Conservation (phyloP, 1,140 invertebrate species). For the Drosophila gunungcola region DNA sequence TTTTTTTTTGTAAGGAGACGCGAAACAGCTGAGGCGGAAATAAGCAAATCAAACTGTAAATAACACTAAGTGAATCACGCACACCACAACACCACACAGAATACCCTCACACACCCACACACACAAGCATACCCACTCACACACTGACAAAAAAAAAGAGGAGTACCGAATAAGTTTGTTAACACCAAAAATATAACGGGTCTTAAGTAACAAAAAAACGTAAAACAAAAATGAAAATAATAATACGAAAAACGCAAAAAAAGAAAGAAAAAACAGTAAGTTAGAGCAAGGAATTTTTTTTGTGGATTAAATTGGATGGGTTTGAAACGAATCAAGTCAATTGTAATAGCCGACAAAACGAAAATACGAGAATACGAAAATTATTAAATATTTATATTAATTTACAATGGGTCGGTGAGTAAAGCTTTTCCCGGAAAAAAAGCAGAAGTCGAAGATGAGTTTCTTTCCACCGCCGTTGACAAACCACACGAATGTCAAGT, state of each 20-base stretch:
- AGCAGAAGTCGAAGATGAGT: conserved; percentile 22
- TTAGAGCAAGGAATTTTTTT: conserved; percentile 54
- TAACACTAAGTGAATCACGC: conserved; percentile 63
- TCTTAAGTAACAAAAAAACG: conserved; percentile 60
- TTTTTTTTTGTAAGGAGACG: conserved; percentile 37
- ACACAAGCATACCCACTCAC: background rate
- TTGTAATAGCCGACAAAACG: conserved; percentile 54
- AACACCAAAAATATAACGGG: conserved; percentile 70
- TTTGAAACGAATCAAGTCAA: conserved; percentile 59
- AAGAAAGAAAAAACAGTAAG: conserved; percentile 36
- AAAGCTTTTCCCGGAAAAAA: conserved; percentile 4
- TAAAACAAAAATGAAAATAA: background rate
- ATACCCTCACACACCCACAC: conserved; percentile 20
- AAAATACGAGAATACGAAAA: conserved; percentile 11
- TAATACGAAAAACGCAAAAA: conserved; percentile 1
- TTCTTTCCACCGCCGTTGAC: conserved; percentile 47
- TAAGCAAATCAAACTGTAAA: conserved; percentile 62
- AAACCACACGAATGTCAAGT: conserved; percentile 73
- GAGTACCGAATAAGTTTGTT: conserved; percentile 68
- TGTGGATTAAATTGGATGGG: conserved; percentile 33
- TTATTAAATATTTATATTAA: conserved; percentile 41
- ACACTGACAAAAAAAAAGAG: conserved; percentile 14
- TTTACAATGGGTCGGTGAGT: conserved; percentile 40
- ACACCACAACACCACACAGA: conserved; percentile 28
- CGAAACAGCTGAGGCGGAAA: conserved; percentile 8